Base-by-base conservation (phyloP, 1,140 invertebrate species). In the Microplitis mediator region DNA sequence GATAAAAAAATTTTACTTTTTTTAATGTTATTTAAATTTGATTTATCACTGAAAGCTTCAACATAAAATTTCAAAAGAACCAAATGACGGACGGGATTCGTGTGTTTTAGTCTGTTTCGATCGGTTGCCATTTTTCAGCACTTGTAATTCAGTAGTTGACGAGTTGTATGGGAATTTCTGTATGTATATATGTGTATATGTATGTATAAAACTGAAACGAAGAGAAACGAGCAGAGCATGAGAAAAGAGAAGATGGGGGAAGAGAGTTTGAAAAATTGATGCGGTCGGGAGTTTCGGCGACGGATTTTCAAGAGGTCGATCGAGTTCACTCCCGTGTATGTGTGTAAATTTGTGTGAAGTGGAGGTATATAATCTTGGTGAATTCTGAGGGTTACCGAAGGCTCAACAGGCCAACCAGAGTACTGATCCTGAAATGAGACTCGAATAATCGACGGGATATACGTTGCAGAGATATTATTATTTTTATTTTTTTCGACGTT, bases 261-360 rank as follows among this genome's bases (percentile, higher is more conserved):
- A 45, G 39, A 39, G 23, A 11, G n/a, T 13, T 61, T 69, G 67
- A 60, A 69, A 69, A 69, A 69, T 69, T 69, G 67, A 69, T 69
- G 65, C 32, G 65, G 51, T 68, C 56, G 34, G 36, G 56, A 61
- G 67, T 69, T 68, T 68, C 51, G 31, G 52, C 23, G 65, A 58
- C 50, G 50, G 65, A 68, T 54, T 68, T 68, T 68, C 65, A 56
- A 58, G 65, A 56, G 65, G 50, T 68, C 52, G 36, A 39, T 69
- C 54, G 54, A 31, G 45, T 65, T 65, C 63, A 65, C 36, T 50
- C 11, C 63, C 23, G 39, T 31, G 35, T 51, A 65, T 52, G 35
- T 50, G 36, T 14, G 11, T 61, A 32, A 6, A 63, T 63, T 35
- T 34, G 36, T 63, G 61, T 63, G 60, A 61, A 61, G 9, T 11